Percentiles rank a stretch among this genome's conserved stretches.
Conservation (phyloP, 2,113 vertebrate genomes). For the Calypte anna region DNA sequence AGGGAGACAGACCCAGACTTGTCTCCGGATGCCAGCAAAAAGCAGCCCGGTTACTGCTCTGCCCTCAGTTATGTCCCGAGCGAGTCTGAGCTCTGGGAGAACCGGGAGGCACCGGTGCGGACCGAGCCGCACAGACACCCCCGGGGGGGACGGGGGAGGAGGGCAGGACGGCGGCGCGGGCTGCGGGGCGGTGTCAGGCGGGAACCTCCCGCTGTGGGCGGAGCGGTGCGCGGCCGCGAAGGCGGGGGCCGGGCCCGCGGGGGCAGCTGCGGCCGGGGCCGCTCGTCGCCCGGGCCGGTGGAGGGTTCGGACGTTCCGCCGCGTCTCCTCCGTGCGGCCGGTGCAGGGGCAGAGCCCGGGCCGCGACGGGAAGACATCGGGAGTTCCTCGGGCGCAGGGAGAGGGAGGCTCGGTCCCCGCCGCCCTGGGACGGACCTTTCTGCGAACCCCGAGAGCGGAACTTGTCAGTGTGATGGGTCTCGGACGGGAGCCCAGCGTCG, state of each 20-base stretch:
- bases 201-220: neutral
- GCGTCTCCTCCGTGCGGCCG: too few relatives aligned
- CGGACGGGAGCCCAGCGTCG: conserved; percentile 62
- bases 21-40: neutral
- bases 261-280: neutral
- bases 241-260: neutral
- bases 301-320: neutral
- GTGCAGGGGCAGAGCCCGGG: neutral
- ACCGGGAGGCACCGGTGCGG: neutral
- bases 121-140: too few relatives aligned
- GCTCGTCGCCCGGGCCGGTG: conserved; percentile 22
- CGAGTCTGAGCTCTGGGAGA: neutral
- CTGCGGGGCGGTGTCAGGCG: neutral
- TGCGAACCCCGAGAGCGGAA: neutral
- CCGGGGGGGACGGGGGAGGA: too few relatives aligned
- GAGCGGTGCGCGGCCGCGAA: neutral
- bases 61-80: rapidly evolving
- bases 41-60: neutral
- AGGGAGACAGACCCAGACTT: neutral
- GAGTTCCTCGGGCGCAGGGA: neutral
- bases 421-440: conserved; percentile 1
- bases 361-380: neutral
- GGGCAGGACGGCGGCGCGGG: neutral
- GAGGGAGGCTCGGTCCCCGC: neutral
- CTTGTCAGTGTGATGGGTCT: conserved; percentile 78